Percentiles rank a stretch among this genome's conserved stretches.
phyloP scores from a whole-genome alignment of 2,113 vertebrate genomes.

The Plestiodon gilberti region DNA sequence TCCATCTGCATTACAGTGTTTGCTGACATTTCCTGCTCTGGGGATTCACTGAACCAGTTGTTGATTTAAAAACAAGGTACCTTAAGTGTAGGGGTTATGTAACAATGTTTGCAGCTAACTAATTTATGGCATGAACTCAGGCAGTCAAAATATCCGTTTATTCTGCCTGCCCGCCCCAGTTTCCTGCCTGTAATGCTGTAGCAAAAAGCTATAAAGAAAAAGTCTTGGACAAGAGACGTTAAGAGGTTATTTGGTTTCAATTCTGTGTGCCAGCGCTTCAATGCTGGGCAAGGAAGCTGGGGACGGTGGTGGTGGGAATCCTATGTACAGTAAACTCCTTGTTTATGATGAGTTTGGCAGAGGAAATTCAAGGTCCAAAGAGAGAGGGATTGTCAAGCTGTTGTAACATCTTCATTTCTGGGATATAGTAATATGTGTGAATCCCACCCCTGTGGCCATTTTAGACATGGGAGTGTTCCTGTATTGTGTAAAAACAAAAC shows the following conservation, averaged over 20 bases:
- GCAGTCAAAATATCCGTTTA: not conserved
- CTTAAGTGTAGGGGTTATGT: slow-evolving; percentile 20
- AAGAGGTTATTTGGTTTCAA: not conserved
- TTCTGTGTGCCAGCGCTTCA: not conserved
- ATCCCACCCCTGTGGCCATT: not conserved
- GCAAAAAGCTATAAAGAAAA: not conserved
- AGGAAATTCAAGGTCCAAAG: not conserved
- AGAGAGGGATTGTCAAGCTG: not conserved
- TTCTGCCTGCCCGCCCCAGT: not conserved
- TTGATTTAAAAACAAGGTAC: slow-evolving; percentile 29
- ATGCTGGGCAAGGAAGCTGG: not conserved
- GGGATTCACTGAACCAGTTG: slow-evolving; percentile 14
- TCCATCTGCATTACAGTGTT: slow-evolving; percentile 6
- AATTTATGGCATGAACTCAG: slow-evolving; percentile 14
- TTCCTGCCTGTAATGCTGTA: not conserved
- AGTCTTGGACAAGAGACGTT: not conserved
- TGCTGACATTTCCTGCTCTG: slow-evolving; percentile 19
- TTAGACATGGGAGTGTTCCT: not conserved
- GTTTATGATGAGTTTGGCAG: not conserved
- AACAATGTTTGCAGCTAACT: slow-evolving; percentile 7
- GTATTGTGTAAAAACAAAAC: not conserved
- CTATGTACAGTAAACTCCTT: not conserved
- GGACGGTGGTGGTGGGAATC: not conserved
- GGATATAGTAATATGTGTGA: not conserved
- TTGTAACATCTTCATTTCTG: not conserved